Evolutionary conservation across 2,888 invertebrate species (phyloP), one percentile per base, ranked within the genome.

Genomic region (Amiota minor): DNA sequence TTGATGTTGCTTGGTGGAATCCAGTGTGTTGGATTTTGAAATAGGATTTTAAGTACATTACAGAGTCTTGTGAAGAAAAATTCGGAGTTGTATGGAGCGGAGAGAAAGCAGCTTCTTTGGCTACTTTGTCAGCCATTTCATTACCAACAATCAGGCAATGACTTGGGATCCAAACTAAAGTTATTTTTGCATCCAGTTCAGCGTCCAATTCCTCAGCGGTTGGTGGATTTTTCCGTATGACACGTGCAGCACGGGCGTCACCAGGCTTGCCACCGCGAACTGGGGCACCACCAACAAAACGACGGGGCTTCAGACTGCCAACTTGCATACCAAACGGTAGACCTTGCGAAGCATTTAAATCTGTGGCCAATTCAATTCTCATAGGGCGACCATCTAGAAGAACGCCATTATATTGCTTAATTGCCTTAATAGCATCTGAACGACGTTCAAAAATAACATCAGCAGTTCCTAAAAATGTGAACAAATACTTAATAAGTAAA

Each of bases 351-450:
- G 92, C 91, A 73, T 93, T 93, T 70, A 96, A 93, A 90, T 97
- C 97, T 64, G 96, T 96, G 46, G 97, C 96, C 79, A 98, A 90
- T 89, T 97, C 96, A 81, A 98, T 98, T 84, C 95, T 97, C 98
- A 98, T 98, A 64, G 98, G 95, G 75, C 98, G 93, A 89, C 98
- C 98, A 92, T 99, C 98, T 72, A 99, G 91, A 47, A 98, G 98
- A 62, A 99, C 98, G 80, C 97, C 97, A 91, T 99, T 97, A 89
- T 99, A 99, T 89, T 98, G 98, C 91, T 98, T 97, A 94, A 98
- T 95, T 12, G 98, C 97, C 89, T 96, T 96, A 64, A 97, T 93
- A n/a, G 98, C 98, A 92, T 98, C 98, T 74, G 94, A 93, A 88
- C 95, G 92, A 87, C 98, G 92, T 85, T 97, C 98, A 90, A 98